Base-by-base conservation (phyloP, 2,888 invertebrate genomes). In the Cephalotes varians region DNA sequence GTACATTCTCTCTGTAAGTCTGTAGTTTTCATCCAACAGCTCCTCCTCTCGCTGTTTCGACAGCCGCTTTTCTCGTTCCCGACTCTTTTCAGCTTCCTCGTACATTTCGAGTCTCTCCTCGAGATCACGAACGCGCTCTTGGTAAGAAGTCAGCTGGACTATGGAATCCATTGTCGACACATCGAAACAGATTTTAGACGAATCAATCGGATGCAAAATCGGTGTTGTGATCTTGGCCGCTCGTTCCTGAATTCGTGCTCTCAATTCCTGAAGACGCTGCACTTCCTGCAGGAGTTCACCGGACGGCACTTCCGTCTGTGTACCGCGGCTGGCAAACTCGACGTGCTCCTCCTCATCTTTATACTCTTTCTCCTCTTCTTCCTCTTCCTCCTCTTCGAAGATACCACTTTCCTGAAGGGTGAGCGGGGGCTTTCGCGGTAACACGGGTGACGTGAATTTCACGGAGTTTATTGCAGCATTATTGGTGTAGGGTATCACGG, bases 321-420 rank as follows among this genome's bases (percentile, higher is more conserved):
- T 93, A 15, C 91, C 90, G n/a, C 89, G 89, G 76, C 87, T 92
- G 37, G 91, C 80, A 10, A 93, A 84, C 71, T 93, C 93, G 1
- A 94, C 88, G 40, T 81, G 81, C 40, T 90, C 89, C 91, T 96
- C 96, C 79, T 95, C 95, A 89, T 95, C 95, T 65, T 95, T 73
- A 1, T 86, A 77, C 6, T 88, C 95, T 64, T 95, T 96, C 91
- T 96, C 97, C 15, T 2, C 87, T 73, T 95, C 95, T 87, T 91
- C 89, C 91, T 96, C 96, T 79, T 95, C 95, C 89, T 95, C 95
- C 6, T 87, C 84, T 9, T 88, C 95, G 91, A 97, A 97, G 87
- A 97, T 97, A 37, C 97, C 97, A 91, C 97, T 97, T 92, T 97
- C 97, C 91, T 97, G 97, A 40, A 97, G 95, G 0, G 93, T 93